Conservation (phyloP, 1,140 invertebrate species). For the Cherax quadricarinatus region DNA sequence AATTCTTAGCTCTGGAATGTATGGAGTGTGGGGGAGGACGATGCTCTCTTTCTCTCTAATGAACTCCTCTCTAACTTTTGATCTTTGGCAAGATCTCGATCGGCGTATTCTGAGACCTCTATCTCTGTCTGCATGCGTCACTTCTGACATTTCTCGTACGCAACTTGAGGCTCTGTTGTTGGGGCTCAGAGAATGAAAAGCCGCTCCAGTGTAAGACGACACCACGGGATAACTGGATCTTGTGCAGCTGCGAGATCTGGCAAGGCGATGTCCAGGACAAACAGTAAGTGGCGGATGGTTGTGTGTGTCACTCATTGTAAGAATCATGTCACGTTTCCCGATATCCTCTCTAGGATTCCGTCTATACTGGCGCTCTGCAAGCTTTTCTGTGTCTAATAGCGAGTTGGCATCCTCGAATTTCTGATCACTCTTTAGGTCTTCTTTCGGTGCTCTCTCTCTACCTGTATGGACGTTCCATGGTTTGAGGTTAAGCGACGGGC, state of each 20-base stretch:
- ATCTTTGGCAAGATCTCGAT: not conserved
- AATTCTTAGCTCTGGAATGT: not conserved
- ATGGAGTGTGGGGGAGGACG: not conserved
- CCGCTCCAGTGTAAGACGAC: not conserved
- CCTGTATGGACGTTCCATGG: not conserved
- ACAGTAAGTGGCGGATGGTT: conserved; percentile 24
- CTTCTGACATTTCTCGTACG: not conserved
- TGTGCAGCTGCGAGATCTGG: conserved; percentile 20
- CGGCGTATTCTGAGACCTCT: not conserved
- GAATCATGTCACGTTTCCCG: not conserved
- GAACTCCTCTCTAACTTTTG: not conserved
- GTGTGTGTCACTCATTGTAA: not conserved
- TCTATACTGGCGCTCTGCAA: not conserved
- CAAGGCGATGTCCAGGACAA: conserved; percentile 8
- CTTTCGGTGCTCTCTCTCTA: not conserved
- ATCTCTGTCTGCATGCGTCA: not conserved
- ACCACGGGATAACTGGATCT: not conserved
- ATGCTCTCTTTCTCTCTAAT: not conserved
- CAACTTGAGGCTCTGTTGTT: not conserved
- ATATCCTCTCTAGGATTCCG: not conserved
- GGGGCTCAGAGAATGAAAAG: not conserved
- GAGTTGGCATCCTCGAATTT: not conserved
- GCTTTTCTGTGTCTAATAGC: not conserved
- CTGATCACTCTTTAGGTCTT: not conserved
- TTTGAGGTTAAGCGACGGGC: not conserved